A percentile compares a stretch with the other conserved stretches of the same genome.
phyloP scores from a whole-genome alignment of 2,113 vertebrate genomes.

The Aldabrachelys gigantea region DNA sequence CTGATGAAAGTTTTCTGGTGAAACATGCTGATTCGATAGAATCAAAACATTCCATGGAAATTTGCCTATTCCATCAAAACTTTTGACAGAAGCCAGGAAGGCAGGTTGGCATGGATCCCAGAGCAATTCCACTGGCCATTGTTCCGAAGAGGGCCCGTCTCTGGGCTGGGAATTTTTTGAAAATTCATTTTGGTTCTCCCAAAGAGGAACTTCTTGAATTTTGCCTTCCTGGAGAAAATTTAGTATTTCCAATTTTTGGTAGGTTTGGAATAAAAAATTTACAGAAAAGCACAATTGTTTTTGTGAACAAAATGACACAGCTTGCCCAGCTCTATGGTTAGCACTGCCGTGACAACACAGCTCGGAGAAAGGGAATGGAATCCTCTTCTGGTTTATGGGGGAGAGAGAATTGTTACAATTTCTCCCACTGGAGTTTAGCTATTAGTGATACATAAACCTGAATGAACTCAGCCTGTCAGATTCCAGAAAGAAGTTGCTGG shows the following conservation, averaged over 20 bases:
- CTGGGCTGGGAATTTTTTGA: not conserved
- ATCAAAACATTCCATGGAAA: too few species aligned
- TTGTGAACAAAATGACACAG: rapidly evolving
- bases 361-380: not conserved
- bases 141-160: not conserved
- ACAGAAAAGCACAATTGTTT: not conserved
- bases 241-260: not conserved
- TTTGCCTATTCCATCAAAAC: too few species aligned
- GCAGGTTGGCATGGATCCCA: too few species aligned
- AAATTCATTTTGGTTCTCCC: rapidly evolving
- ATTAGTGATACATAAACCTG: rapidly evolving
- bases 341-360: not conserved
- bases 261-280: not conserved
- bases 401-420: not conserved
- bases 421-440: not conserved
- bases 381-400: not conserved
- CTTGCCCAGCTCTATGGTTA: not conserved
- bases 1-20: rapidly evolving
- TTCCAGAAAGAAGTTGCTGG: not conserved
- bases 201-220: rapidly evolving
- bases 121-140: too few species aligned
- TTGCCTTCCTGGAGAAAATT: not conserved
- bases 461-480: not conserved
- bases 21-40: rapidly evolving
- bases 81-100: too few species aligned